Percentiles rank a stretch among this genome's conserved stretches.
Conservation (phyloP, 1,140 invertebrate species). For the Macrotrachela quadricornifera region DNA sequence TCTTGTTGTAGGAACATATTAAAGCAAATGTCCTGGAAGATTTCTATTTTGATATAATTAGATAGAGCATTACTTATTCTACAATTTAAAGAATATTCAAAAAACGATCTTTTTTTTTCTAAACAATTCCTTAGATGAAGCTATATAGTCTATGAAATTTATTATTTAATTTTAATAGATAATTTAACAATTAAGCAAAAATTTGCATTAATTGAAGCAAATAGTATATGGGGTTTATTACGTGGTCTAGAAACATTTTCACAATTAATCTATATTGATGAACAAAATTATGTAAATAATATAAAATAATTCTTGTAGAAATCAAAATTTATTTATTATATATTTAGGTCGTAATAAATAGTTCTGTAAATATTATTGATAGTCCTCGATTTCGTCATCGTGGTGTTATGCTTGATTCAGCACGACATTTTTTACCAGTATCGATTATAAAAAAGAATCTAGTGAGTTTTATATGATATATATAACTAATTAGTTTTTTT, state of each 20-base stretch:
- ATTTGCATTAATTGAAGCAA: not conserved
- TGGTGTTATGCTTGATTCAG: constrained; percentile 33
- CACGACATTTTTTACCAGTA: constrained; percentile 30
- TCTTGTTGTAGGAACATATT: too few species aligned
- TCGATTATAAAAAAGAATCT: constrained; percentile 7
- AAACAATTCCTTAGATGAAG: too few species aligned
- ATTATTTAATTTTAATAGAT: not conserved
- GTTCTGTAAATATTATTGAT: constrained; percentile 15
- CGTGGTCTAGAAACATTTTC: constrained; percentile 55
- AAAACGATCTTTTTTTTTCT: too few species aligned
- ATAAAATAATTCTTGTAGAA: not conserved
- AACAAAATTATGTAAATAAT: constrained; percentile 3
- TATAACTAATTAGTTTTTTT: too few species aligned
- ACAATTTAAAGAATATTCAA: too few species aligned
- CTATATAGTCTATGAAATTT: not conserved
- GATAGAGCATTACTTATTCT: too few species aligned
- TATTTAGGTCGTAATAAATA: constrained; percentile 13
- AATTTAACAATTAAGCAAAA: not conserved
- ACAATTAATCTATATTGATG: constrained; percentile 37
- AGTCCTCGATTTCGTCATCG: constrained; percentile 29
- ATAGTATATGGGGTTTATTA: constrained; percentile 48
- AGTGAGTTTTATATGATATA: not conserved
- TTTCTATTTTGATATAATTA: too few species aligned
- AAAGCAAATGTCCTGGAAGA: too few species aligned
- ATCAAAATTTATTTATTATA: not conserved